A percentile compares a stretch with the other conserved stretches of the same genome.
These are phyloP conservation scores for Volucella inflata DNA, from an alignment of 2,888 invertebrate species.

Conservation along the genomic window DNA sequence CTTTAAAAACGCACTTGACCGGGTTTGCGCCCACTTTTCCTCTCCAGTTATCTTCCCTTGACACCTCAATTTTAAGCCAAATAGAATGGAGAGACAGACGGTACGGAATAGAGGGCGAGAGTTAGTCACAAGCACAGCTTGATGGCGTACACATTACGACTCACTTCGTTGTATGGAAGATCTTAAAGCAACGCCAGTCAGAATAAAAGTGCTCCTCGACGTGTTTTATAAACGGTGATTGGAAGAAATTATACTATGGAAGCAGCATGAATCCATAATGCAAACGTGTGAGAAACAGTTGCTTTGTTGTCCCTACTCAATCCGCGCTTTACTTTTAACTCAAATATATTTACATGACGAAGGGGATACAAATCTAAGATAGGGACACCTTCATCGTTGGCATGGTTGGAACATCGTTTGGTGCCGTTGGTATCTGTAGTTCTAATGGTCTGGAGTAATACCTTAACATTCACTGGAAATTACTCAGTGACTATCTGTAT, in stretches of 20 bases:
- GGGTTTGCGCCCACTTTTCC: conserved; percentile 10
- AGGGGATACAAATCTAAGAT: background rate
- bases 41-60: background rate
- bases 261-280: conserved; percentile 21
- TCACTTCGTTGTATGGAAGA: conserved; percentile 11
- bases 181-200: background rate
- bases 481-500: background rate
- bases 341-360: background rate
- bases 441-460: background rate
- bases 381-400: too few species aligned
- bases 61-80: conserved; percentile 19
- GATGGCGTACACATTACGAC: conserved; percentile 18
- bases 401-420: too few species aligned
- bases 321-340: conserved; percentile 1
- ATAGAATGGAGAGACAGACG: too few species aligned
- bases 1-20: conserved; percentile 35
- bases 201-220: conserved; percentile 27
- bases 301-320: background rate
- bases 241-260: conserved; percentile 47
- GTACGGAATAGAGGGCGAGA: conserved; percentile 1
- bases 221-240: conserved; percentile 45
- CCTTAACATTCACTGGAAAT: conserved; percentile 20
- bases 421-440: too few species aligned
- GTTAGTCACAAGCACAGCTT: conserved; percentile 39
- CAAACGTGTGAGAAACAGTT: background rate